Conservation (phyloP, 2,797 vertebrate genomes). For the Falco columbarius region DNA sequence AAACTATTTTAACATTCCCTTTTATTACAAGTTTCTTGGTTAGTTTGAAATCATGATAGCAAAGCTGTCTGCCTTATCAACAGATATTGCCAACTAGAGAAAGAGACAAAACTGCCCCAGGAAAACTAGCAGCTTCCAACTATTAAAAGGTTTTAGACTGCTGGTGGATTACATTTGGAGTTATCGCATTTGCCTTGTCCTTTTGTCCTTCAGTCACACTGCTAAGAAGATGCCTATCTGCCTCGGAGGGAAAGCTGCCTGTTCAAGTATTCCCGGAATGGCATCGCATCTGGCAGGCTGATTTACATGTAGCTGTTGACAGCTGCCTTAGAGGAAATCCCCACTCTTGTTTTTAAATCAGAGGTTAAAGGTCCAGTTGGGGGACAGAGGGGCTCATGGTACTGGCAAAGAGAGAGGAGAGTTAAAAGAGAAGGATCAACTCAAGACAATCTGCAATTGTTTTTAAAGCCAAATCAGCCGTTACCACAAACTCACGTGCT, state of each 20-base stretch:
- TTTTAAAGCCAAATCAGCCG: neutral
- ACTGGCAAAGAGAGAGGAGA: neutral
- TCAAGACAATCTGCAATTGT: neutral
- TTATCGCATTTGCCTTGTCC: neutral
- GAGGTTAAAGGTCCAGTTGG: neutral
- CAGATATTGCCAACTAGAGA: constrained; percentile 32
- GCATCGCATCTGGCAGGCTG: neutral
- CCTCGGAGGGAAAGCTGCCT: neutral
- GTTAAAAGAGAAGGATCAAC: neutral
- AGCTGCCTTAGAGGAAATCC: neutral
- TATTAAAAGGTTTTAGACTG: constrained; percentile 15
- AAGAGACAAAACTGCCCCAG: neutral
- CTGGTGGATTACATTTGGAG: constrained; percentile 2
- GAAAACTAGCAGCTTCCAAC: neutral
- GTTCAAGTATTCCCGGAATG: neutral
- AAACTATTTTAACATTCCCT: constrained; percentile 49
- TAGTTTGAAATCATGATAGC: constrained; percentile 48
- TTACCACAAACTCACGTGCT: neutral
- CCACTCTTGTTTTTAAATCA: neutral
- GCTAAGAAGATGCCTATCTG: neutral
- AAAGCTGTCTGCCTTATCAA: constrained; percentile 38
- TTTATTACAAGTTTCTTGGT: constrained; percentile 34
- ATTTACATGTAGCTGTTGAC: neutral
- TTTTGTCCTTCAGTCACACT: constrained; percentile 7
- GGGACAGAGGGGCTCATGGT: neutral